Evolutionary conservation across 2,113 vertebrate genomes (phyloP).

Genomic region (Phyllostomus hastatus): DNA sequence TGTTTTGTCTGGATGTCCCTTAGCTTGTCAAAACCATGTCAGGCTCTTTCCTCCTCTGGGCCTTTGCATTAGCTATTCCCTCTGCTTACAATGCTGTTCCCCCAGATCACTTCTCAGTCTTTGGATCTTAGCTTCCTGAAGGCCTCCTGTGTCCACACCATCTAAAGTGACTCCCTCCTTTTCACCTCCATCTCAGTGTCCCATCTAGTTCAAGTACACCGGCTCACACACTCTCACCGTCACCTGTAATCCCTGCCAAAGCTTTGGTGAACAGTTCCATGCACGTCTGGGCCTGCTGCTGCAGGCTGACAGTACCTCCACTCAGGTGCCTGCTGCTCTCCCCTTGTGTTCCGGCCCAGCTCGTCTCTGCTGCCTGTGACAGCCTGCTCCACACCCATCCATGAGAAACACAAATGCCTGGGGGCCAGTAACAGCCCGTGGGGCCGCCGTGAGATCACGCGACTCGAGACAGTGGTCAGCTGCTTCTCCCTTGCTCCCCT

Average conservation of each 20-base stretch:
- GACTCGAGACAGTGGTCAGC: neutral
- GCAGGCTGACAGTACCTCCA: too few relatives aligned
- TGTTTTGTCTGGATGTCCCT: neutral
- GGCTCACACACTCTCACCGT: neutral
- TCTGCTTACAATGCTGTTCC: neutral
- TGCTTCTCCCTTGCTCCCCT: neutral
- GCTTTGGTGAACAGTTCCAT: neutral
- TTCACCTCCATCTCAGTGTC: neutral
- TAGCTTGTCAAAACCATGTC: neutral
- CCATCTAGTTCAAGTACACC: too few relatives aligned
- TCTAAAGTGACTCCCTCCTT: neutral
- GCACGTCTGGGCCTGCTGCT: neutral
- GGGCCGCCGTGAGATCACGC: neutral
- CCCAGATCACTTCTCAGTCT: neutral
- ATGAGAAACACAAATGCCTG: neutral
- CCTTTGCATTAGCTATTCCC: neutral
- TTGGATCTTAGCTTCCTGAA: neutral
- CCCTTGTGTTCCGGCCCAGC: neutral
- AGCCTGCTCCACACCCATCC: neutral
- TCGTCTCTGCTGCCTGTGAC: neutral
- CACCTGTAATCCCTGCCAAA: too few relatives aligned
- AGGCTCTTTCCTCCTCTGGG: neutral
- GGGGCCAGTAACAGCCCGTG: neutral
- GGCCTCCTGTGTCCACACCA: neutral
- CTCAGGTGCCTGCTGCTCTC: accelerated